Conservation (phyloP, 1,140 invertebrate genomes). For the Popillia japonica region DNA sequence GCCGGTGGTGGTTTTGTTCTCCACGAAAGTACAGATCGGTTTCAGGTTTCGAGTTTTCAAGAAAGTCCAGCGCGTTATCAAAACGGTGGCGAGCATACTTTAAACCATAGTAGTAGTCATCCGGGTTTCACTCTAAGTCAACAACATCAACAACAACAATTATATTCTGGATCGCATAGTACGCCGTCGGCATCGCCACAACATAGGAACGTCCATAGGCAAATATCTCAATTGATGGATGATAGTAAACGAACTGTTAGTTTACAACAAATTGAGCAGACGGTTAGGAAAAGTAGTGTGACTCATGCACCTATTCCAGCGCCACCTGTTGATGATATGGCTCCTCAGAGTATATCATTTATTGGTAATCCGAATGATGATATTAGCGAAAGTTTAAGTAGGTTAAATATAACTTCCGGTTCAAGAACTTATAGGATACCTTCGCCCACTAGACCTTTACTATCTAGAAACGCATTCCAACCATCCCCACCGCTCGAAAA, state of each 20-base stretch:
- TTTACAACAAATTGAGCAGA: constrained; percentile 27
- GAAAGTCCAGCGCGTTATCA: constrained; percentile 53
- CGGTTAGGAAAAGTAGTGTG: constrained; percentile 60
- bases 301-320: constrained; percentile 70
- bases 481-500: constrained; percentile 59
- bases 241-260: constrained; percentile 42
- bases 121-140: constrained; percentile 56
- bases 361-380: constrained; percentile 73
- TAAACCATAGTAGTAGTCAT: constrained; percentile 56
- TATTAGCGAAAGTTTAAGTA: constrained; percentile 64
- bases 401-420: constrained; percentile 84
- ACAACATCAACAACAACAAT: constrained; percentile 57
- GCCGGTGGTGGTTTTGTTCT: constrained; percentile 53
- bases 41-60: constrained; percentile 33
- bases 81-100: constrained; percentile 54
- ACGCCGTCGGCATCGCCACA: constrained; percentile 60
- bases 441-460: constrained; percentile 78
- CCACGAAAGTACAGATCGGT: constrained; percentile 54
- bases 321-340: constrained; percentile 81
- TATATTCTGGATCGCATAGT: constrained; percentile 58
- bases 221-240: constrained; percentile 59
- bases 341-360: constrained; percentile 91
- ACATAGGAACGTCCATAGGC: constrained; percentile 57
- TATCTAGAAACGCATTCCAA: constrained; percentile 77
- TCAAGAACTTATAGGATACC: constrained; percentile 87